Evolutionary conservation across 2,888 invertebrate species (phyloP), one percentile per base, ranked within the genome.

Genomic region (Lathronympha strigana): DNA sequence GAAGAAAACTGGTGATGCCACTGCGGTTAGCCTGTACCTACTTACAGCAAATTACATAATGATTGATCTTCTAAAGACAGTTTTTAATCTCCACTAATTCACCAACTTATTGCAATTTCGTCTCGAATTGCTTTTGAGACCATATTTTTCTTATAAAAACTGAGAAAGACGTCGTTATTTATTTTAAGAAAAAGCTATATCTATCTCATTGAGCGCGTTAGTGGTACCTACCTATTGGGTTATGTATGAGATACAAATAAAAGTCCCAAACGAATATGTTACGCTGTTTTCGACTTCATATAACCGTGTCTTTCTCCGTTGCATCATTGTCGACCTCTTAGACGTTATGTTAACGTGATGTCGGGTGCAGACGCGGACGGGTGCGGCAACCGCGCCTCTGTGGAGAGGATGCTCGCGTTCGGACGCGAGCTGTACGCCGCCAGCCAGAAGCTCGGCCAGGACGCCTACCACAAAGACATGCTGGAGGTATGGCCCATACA

Each of bases 331-430:
- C 45, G 11, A 47, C 2, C 4, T 31, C 2, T 0, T 38, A 3
- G n/a, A 25, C n/a, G 5, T 60, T 28, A 19, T 49, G 33, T 57
- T 53, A 53, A 57, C 21, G 4, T 50, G 36, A 19, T 11, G 45
- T 23, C 55, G 57, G 21, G 60, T 8, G 69, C 71, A 86, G 79
- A 76, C 83, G 93, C 75, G 89, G 93, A 82, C 77, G 94, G 95
- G 78, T 94, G 95, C 69, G 95, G 95, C 40, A 93, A 94, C 77
- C 96, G 96, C 78, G 94, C 95, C 62, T 97, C 97, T 11, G 96
- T 98, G 71, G 98, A 98, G 89, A 95, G 97, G 77, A 98, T 99
- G 95, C 93, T 99, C 73, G 96, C 97, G 80, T 99, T 98, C 88
- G 99, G 99, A 19, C 95, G 97, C 76, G 98, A 98, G 82, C 93